A percentile compares a stretch with the other conserved stretches of the same genome.
phyloP scores from a whole-genome alignment of 2,888 invertebrate species.

The Agriotes lineatus region DNA sequence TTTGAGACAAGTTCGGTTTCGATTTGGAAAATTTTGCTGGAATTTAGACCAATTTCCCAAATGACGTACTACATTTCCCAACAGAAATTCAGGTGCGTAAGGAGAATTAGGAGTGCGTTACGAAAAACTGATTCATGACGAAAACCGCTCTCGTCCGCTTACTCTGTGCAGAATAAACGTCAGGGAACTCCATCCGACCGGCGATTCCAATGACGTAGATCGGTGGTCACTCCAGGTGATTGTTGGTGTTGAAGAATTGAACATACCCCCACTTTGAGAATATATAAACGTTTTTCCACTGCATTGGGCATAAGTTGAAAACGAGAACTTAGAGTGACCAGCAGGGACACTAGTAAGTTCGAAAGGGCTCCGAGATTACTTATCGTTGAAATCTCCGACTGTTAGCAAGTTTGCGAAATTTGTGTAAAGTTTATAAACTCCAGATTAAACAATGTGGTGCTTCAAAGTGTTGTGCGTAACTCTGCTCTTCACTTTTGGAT shows the following conservation, averaged over 20 bases:
- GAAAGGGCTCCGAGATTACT: background rate
- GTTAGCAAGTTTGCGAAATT: background rate
- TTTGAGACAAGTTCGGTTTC: no score
- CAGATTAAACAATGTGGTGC: slow-evolving; percentile 20
- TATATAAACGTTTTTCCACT: slow-evolving; percentile 48
- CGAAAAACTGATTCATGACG: background rate
- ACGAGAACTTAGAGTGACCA: slow-evolving; percentile 43
- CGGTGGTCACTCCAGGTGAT: slow-evolving; percentile 24
- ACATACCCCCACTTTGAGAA: slow-evolving; percentile 26
- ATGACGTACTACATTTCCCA: background rate
- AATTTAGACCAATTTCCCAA: no score
- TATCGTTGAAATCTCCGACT: background rate
- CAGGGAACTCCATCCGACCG: slow-evolving; percentile 26
- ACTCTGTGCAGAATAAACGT: background rate
- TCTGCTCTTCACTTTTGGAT: slow-evolving; percentile 16
- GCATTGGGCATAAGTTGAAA: slow-evolving; percentile 39
- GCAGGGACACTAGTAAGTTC: slow-evolving; percentile 27
- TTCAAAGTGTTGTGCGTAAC: slow-evolving; percentile 28
- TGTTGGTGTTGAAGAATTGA: slow-evolving; percentile 26
- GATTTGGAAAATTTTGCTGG: no score
- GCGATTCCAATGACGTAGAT: slow-evolving; percentile 33
- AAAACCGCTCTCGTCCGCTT: background rate
- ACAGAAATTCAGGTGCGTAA: background rate
- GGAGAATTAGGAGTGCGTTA: background rate
- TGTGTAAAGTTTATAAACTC: background rate